These are phyloP conservation scores for Drosophila trapezifrons DNA, from an alignment of 1,140 invertebrate species.

Conservation along the genomic window DNA sequence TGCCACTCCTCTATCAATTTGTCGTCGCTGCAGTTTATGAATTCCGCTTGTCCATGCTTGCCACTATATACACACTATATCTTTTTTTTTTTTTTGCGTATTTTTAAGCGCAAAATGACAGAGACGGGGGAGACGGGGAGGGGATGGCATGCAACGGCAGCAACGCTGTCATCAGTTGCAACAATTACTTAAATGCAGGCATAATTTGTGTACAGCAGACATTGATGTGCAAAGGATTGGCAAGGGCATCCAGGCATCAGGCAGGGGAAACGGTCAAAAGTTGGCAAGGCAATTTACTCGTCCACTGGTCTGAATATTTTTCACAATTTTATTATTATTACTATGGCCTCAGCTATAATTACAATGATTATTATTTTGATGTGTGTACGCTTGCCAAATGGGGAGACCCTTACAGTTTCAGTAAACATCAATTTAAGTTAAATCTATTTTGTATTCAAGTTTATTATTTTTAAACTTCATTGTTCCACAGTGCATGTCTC, in stretches of 20 bases:
- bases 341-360: constrained; percentile 66
- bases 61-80: constrained; percentile 30
- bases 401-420: constrained; percentile 24
- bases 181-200: constrained; percentile 82
- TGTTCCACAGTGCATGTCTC: background rate
- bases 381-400: constrained; percentile 22
- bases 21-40: constrained; percentile 75
- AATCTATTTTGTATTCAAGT: constrained; percentile 19
- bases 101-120: constrained; percentile 63
- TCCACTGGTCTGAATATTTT: constrained; percentile 57
- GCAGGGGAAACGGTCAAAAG: constrained; percentile 34
- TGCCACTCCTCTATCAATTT: constrained; percentile 65
- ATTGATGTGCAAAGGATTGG: constrained; percentile 17
- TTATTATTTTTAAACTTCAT: constrained; percentile 10
- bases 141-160: constrained; percentile 44
- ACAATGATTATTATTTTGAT: constrained; percentile 73
- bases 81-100: constrained; percentile 54
- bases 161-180: constrained; percentile 74
- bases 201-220: constrained; percentile 57
- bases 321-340: constrained; percentile 78
- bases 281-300: constrained; percentile 67
- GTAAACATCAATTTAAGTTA: constrained; percentile 40
- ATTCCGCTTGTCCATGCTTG: constrained; percentile 43
- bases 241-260: constrained; percentile 2
- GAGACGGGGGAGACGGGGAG: constrained; percentile 39